These are phyloP conservation scores for Heliconius himera DNA, from an alignment of 1,140 invertebrate species.

Conservation along the genomic window DNA sequence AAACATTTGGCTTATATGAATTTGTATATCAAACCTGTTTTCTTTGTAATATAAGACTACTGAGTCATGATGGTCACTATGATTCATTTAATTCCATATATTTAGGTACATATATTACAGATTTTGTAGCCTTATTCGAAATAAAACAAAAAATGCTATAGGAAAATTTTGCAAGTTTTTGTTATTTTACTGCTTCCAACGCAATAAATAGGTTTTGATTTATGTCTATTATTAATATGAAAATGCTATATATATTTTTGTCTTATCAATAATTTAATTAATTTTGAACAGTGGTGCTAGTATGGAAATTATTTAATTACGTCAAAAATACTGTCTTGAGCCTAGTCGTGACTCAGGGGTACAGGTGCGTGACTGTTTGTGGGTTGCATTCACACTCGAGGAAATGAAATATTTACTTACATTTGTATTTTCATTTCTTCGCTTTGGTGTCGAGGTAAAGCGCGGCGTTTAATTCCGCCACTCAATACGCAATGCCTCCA, in stretches of 20 bases:
- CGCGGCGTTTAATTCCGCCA: neutral
- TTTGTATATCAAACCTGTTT: neutral
- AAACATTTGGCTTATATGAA: too few species aligned
- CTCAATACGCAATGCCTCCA: neutral
- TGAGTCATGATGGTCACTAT: neutral
- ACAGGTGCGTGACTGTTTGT: neutral
- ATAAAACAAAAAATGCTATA: neutral
- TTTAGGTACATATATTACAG: neutral
- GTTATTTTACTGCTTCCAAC: neutral
- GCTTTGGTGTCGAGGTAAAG: neutral
- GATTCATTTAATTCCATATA: neutral
- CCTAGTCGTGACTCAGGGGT: too few species aligned
- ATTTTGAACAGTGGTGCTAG: too few species aligned
- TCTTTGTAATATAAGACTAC: neutral
- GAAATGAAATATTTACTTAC: too few species aligned
- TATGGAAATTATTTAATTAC: too few species aligned
- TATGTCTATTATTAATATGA: neutral
- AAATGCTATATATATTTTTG: neutral
- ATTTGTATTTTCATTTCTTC: neutral
- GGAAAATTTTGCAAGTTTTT: neutral
- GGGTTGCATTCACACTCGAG: neutral
- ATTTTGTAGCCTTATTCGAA: neutral
- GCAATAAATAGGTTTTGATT: neutral
- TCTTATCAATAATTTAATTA: too few species aligned
- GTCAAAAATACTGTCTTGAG: too few species aligned